Conservation (phyloP, 2,888 invertebrate species). For the Amphipyra tragopoginis region DNA sequence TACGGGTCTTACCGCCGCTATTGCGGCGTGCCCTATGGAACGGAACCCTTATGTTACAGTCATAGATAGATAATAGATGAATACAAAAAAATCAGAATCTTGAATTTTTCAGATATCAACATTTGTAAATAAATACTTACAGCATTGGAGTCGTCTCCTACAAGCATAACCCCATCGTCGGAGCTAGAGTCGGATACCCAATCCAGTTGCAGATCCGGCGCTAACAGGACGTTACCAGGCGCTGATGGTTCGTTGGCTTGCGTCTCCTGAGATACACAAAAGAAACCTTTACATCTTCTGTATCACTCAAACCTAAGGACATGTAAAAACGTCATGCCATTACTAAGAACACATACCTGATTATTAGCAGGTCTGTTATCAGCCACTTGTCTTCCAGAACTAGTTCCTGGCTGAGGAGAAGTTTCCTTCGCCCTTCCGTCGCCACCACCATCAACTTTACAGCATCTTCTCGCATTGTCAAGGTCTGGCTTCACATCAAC, state of each 20-base stretch:
- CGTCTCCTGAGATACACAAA: slow-evolving; percentile 59
- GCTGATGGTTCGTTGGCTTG: slow-evolving; percentile 56
- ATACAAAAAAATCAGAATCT: no score
- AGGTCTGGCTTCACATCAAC: slow-evolving; percentile 74
- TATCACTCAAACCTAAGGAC: no score
- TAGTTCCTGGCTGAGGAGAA: slow-evolving; percentile 83
- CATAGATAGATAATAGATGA: no score
- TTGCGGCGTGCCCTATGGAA: no score
- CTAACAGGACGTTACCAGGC: slow-evolving; percentile 86
- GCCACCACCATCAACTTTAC: slow-evolving; percentile 68
- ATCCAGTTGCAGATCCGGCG: slow-evolving; percentile 94
- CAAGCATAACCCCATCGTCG: slow-evolving; percentile 91
- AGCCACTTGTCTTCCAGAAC: slow-evolving; percentile 65
- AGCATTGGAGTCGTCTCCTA: slow-evolving; percentile 74
- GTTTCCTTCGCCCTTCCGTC: slow-evolving; percentile 67
- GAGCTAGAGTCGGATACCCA: slow-evolving; percentile 92
- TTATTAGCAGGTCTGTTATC: slow-evolving; percentile 44
- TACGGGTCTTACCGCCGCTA: no score
- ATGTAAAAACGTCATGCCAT: no score
- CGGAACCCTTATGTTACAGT: no score
- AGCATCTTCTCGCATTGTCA: slow-evolving; percentile 56
- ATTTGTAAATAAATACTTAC: slow-evolving; percentile 34
- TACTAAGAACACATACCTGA: slow-evolving; percentile 32
- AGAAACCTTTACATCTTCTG: not conserved
- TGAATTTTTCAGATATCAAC: no score